Evolutionary conservation across 2,797 vertebrate species (phyloP).

Genomic region (Galaxias olidus): DNA sequence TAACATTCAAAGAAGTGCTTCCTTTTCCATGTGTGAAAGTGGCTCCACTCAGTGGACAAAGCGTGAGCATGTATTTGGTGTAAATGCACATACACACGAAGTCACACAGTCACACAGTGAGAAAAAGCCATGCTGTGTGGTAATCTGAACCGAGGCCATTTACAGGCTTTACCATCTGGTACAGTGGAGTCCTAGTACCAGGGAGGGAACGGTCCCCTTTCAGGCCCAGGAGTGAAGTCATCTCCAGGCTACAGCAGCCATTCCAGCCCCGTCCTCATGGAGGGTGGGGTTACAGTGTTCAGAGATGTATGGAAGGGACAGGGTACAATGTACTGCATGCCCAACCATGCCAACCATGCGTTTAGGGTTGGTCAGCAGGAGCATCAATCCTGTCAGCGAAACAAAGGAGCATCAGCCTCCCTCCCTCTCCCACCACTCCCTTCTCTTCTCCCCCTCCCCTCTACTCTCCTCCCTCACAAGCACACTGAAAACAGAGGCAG

Average conservation of each 20-base stretch:
- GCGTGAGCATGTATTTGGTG: neutral
- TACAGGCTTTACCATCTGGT: slow-evolving; percentile 62
- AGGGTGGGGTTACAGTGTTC: no score
- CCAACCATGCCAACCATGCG: no score
- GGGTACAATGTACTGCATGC: no score
- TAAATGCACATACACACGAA: neutral
- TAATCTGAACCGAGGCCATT: slow-evolving; percentile 37
- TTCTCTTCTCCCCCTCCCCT: no score
- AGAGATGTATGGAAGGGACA: no score
- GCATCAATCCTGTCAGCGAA: slow-evolving; percentile 16
- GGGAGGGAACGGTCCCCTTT: slow-evolving; percentile 29
- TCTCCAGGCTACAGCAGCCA: no score
- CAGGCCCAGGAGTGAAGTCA: no score
- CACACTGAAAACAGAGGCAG: neutral
- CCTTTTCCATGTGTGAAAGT: neutral
- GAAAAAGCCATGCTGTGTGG: slow-evolving; percentile 3
- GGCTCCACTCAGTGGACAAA: slow-evolving; percentile 19
- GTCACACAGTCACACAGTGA: no score
- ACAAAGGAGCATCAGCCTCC: slow-evolving; percentile 41
- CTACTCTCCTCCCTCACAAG: slow-evolving; percentile 7
- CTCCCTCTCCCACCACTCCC: neutral
- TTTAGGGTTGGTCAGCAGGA: no score
- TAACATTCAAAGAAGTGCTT: neutral
- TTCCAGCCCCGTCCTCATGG: no score
- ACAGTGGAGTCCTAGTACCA: slow-evolving; percentile 21